Evolutionary conservation across 2,888 invertebrate species (phyloP), one percentile per base, ranked within the genome.

Genomic region (Arge pagana): DNA sequence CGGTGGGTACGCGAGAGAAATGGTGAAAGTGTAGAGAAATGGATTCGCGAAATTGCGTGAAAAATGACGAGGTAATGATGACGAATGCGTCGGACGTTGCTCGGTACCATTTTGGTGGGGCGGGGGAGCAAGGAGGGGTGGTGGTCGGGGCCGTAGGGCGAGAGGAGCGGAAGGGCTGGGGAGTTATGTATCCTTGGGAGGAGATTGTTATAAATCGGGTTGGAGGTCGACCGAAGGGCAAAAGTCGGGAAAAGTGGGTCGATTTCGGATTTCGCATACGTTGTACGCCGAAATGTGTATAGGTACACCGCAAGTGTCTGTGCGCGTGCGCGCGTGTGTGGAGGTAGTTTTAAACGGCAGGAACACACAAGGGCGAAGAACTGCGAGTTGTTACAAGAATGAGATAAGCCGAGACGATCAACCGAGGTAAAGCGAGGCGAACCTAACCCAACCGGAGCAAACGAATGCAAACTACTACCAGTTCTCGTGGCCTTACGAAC

Each of bases 401-500:
- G n/a, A n/a, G n/a, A n/a, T n/a, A n/a, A n/a, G n/a, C n/a, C n/a
- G n/a, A n/a, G n/a, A n/a, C n/a, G n/a, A 33, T 35, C 30, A 30
- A 30, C 42, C 10, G 31, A 30, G 33, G n/a, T 11, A 11, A 42
- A 30, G 19, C 42, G 19, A 42, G 30, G 42, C 30, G 23, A 42
- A 30, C 19, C 23, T 8, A n/a, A n/a, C n/a, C n/a, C n/a, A n/a
- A n/a, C n/a, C n/a, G n/a, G n/a, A n/a, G n/a, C n/a, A n/a, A n/a
- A n/a, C n/a, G n/a, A 26, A 26, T 8, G 8, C n/a, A 3, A 26
- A 26, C 26, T 53, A 52, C 41, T 59, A 64, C 67, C 63, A 61
- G 67, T 67, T 64, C 53, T 58, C 49, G 53, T 53, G 62, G 65
- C 66, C 67, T 66, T 63, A 67, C 58, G 66, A 66, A 69, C 64